Evolutionary conservation across 2,888 invertebrate genomes (phyloP), one percentile per base, ranked within the genome.

Genomic region (Apodemia hepburni): DNA sequence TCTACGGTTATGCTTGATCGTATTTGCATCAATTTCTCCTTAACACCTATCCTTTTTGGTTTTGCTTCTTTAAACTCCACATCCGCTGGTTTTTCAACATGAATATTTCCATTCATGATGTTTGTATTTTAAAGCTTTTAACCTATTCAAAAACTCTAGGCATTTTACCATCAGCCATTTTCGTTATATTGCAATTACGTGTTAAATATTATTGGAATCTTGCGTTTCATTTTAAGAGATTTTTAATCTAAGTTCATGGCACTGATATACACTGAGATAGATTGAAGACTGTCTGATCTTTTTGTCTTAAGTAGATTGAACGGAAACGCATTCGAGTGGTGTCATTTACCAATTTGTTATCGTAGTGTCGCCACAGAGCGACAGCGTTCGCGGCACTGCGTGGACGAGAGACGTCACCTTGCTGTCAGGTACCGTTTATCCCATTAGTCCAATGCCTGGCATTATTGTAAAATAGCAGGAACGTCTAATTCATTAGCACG

Each of bases 1-100:
- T 95, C 95, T 42, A 95, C 94, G 0, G 95, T 95, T 63, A 95
- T 93, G 70, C 94, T 94, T 29, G 92, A 85, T 69, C 87, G 85
- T 65, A 94, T 85, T 70, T 89, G 89, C 71, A 85, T 82, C 33
- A 93, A 71, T 70, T 93, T 93, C 58, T 87, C 82, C 65, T 75
- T 77, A 7, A 90, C 77, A 65, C 81, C 76, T 9, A 78, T 71
- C 67, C 77, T 81, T 65, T 85, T 84, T 33, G 73, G 79, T 78
- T 64, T 80, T 66, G 82, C 78, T 65, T 84, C 87, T 60, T 70
- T 71, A 63, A 66, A 68, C 67, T 80, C 85, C 61, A 74, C 79
- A 64, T 75, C 81, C 58, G 75, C 74, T 66, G 81, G 77, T 71
- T 89, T 90, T 47, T 87, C 87, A 66, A 74, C 75, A 63, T 77